Evolutionary conservation across 2,888 invertebrate genomes (phyloP).

Genomic region (Metalampra italica): DNA sequence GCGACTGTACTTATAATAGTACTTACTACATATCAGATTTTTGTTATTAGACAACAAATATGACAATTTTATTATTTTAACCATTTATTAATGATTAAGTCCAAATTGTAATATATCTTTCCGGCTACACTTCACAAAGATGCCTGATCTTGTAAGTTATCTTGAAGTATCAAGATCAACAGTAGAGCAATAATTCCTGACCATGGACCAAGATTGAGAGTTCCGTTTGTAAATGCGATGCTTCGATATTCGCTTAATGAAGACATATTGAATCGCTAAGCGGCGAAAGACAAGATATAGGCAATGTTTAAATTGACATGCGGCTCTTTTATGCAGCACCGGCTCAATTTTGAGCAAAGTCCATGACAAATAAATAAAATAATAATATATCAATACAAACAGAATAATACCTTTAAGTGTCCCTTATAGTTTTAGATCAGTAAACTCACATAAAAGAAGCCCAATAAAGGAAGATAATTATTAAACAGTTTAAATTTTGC

Average conservation of each 20-base stretch:
- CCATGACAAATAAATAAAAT: slow-evolving; percentile 9
- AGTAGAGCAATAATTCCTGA: slow-evolving; percentile 53
- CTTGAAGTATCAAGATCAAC: slow-evolving; percentile 38
- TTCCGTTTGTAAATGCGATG: slow-evolving; percentile 67
- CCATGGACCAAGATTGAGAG: slow-evolving; percentile 70
- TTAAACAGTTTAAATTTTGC: too few relatives aligned
- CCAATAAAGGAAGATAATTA: too few relatives aligned
- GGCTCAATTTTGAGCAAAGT: slow-evolving; percentile 28
- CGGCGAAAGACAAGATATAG: slow-evolving; percentile 68
- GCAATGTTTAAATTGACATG: slow-evolving; percentile 73
- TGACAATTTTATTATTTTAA: too few relatives aligned
- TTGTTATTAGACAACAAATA: too few relatives aligned
- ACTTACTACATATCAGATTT: too few relatives aligned
- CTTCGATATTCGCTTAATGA: slow-evolving; percentile 75
- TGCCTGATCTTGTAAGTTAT: neutral
- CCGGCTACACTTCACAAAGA: neutral
- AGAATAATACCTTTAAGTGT: neutral
- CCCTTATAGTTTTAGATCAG: too few relatives aligned
- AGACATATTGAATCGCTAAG: slow-evolving; percentile 77
- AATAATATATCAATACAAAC: neutral
- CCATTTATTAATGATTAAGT: too few relatives aligned
- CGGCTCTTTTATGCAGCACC: slow-evolving; percentile 59
- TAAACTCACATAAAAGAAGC: too few relatives aligned
- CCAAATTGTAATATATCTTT: too few relatives aligned
- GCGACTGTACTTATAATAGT: too few relatives aligned